These are phyloP conservation scores for Malurus alboscapulatus DNA, from an alignment of 2,113 vertebrate species.

Conservation along the genomic window DNA sequence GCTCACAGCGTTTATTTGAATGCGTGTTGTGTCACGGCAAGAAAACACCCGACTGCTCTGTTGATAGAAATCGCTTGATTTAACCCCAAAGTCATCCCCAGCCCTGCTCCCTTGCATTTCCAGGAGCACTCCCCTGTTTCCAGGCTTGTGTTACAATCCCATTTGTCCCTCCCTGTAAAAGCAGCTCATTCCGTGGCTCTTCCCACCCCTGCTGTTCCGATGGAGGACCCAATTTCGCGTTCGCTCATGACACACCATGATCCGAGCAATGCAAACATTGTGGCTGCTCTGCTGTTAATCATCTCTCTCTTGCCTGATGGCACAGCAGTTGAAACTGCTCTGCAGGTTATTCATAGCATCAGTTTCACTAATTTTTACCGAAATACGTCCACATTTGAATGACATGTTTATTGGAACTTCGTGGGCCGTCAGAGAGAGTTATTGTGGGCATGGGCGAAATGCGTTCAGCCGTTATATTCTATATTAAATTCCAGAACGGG, in stretches of 20 bases:
- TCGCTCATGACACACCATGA: slow-evolving; percentile 30
- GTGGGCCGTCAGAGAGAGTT: slow-evolving; percentile 40
- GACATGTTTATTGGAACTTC: slow-evolving; percentile 40
- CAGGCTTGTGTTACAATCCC: slow-evolving; percentile 22
- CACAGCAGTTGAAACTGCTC: slow-evolving; percentile 4
- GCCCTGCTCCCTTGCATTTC: neutral
- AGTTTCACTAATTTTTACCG: slow-evolving; percentile 33
- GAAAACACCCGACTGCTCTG: neutral
- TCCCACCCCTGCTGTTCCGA: slow-evolving; percentile 45
- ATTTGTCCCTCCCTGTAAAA: slow-evolving; percentile 50
- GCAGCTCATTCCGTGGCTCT: slow-evolving; percentile 24
- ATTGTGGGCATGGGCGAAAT: slow-evolving; percentile 10
- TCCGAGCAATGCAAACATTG: neutral
- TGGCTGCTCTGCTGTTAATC: slow-evolving; percentile 24
- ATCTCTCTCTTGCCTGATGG: neutral
- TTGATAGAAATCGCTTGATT: neutral
- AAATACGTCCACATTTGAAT: neutral
- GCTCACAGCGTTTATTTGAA: neutral
- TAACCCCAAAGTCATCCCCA: neutral
- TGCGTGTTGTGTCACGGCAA: neutral
- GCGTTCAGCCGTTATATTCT: slow-evolving; percentile 26
- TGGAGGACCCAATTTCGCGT: slow-evolving; percentile 23
- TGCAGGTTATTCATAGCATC: slow-evolving; percentile 62
- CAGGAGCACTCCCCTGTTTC: slow-evolving; percentile 25
- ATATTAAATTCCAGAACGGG: slow-evolving; percentile 5